A percentile compares a stretch with the other conserved stretches of the same genome.
These are phyloP conservation scores for Lapara coniferarum DNA, from an alignment of 2,888 invertebrate genomes.

Conservation along the genomic window DNA sequence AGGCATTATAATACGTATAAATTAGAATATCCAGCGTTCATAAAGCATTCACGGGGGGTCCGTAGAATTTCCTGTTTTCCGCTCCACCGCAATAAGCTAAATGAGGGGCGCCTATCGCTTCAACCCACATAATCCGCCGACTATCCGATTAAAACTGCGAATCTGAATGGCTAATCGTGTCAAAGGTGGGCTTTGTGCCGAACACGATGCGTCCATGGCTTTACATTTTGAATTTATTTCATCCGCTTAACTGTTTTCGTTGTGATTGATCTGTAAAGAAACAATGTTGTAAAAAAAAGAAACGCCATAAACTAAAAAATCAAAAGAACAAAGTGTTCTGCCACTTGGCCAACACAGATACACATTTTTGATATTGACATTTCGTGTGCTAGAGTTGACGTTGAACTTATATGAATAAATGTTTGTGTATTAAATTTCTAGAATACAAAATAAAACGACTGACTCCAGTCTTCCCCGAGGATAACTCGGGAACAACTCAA, in stretches of 20 bases:
- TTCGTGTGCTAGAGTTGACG: too few species aligned
- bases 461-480: neutral
- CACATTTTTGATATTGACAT: too few species aligned
- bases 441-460: too few species aligned
- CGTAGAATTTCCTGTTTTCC: constrained; percentile 56
- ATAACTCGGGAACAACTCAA: neutral
- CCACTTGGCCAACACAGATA: too few species aligned
- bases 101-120: constrained; percentile 51
- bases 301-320: too few species aligned
- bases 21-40: constrained; percentile 39
- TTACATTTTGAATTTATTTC: constrained; percentile 18
- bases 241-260: neutral
- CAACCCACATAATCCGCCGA: constrained; percentile 45
- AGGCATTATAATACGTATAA: neutral
- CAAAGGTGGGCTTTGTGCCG: constrained; percentile 47
- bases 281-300: neutral
- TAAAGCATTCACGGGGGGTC: constrained; percentile 50
- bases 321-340: too few species aligned
- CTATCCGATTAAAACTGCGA: constrained; percentile 48
- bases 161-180: constrained; percentile 59
- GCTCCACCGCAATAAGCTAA: constrained; percentile 57
- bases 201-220: constrained; percentile 38
- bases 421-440: too few species aligned
- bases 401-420: too few species aligned
- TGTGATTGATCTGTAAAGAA: neutral